Evolutionary conservation across 2,113 vertebrate species (phyloP), one percentile per base, ranked within the genome.

Genomic region (Connochaetes taurinus): DNA sequence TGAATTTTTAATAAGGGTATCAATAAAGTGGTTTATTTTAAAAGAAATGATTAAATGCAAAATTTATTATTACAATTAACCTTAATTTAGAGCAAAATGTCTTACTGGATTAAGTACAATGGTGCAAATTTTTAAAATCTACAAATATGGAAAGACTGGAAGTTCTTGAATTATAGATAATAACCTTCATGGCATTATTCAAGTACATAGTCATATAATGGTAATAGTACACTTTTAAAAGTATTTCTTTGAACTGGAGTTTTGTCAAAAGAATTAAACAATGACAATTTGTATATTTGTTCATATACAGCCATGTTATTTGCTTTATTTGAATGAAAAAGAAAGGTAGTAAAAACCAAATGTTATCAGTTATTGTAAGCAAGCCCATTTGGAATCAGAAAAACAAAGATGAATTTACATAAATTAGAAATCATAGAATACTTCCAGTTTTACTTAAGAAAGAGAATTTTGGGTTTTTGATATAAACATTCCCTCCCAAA

Each of bases 361-460:
- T 64, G 7, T 25, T 33, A 85, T 25, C 47, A 78, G 45, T 81
- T 96, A 33, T 94, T 93, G 76, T 86, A 80, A 89, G n/a, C 36
- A 90, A 82, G 36, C 21, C 76, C 7, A 36, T 58, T 88, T 90
- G 45, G 31, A 87, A 80, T 88, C 12, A 74, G n/a, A 85, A 94
- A 80, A 52, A 21, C 94, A 85, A 95, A 53, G 45, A 76, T 91
- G 19, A 97, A 57, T 58, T 92, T 93, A 45, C 5, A 45, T 95
- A 19, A 96, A 27, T 91, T 50, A 94, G 14, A 91, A 96, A 98
- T 21, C 25, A 86, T 10, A 71, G 27, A 93, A 21, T 58, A 21
- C n/a, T 97, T 95, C 76, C 36, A 88, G 80, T 31, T 85, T 93
- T 94, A 92, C 94, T 91, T 78, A 96, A 96, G 40, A 83, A 88